Percentiles rank a stretch among this genome's conserved stretches.
These are phyloP conservation scores for Petrocephalus sullivani DNA, from an alignment of 2,797 vertebrate species.

Conservation along the genomic window DNA sequence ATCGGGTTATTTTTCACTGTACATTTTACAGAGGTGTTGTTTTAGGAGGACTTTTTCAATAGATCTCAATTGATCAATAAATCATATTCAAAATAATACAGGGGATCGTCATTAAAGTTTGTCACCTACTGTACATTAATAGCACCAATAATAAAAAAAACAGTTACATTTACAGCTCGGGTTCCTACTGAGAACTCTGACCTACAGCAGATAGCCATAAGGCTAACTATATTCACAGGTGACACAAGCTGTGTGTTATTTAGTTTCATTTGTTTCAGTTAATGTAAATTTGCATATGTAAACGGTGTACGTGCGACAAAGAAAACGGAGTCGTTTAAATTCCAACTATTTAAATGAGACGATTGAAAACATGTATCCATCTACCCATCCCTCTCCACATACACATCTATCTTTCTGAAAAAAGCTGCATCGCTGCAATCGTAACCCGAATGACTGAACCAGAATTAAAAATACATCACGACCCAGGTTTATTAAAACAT, in stretches of 20 bases:
- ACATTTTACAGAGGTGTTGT: constrained; percentile 41
- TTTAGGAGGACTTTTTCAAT: constrained; percentile 59
- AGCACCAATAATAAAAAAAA: not conserved
- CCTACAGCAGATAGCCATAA: not conserved
- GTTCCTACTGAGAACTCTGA: not conserved
- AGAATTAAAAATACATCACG: not conserved
- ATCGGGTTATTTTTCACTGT: constrained; percentile 59
- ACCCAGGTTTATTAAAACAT: not conserved
- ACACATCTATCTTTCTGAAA: not conserved
- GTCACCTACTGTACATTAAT: not conserved
- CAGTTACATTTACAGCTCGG: not conserved
- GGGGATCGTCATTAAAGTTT: not conserved
- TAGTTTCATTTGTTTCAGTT: not conserved
- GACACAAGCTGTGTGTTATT: not conserved
- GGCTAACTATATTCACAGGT: not conserved
- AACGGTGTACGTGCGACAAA: not conserved
- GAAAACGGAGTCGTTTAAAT: not conserved
- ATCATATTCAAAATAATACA: constrained; percentile 46
- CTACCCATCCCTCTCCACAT: not conserved
- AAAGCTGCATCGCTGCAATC: not conserved
- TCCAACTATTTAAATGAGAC: not conserved
- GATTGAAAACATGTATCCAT: not conserved
- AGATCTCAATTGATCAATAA: constrained; percentile 76
- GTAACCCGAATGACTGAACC: not conserved
- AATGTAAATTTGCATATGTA: not conserved